Evolutionary conservation across 2,113 vertebrate genomes (phyloP).

Genomic region (Ardeotis arabs): DNA sequence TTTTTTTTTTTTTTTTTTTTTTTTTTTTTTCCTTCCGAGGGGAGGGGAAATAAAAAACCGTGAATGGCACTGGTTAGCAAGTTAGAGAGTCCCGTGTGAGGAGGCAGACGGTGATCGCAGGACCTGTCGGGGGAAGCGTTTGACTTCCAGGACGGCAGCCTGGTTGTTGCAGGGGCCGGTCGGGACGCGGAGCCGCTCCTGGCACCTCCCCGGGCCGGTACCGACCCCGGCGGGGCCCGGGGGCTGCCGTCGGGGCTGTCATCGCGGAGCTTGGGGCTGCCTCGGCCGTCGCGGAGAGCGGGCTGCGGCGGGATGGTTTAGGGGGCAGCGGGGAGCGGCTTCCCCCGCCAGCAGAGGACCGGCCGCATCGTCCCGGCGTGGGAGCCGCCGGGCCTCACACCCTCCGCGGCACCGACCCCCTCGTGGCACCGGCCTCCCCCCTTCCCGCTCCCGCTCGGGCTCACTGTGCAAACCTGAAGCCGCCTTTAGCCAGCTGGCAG

Average conservation of each 20-base stretch:
- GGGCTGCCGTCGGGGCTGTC: neutral
- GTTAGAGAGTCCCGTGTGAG: conserved; percentile 22
- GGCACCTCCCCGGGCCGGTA: neutral
- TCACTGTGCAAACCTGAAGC: neutral
- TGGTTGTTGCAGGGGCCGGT: neutral
- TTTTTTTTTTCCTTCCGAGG: fast-evolving
- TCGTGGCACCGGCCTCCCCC: neutral
- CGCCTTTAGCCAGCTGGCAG: neutral
- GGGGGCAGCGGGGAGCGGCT: neutral
- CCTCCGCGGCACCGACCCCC: neutral
- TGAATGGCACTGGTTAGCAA: conserved; percentile 26
- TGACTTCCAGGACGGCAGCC: neutral
- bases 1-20: too few relatives aligned
- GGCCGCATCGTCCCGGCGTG: neutral
- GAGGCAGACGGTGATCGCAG: neutral
- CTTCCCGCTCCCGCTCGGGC: neutral
- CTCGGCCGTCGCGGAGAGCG: neutral
- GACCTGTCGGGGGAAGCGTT: neutral
- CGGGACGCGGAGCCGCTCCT: neutral
- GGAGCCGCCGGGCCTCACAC: neutral
- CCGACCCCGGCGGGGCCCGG: neutral
- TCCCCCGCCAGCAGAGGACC: neutral
- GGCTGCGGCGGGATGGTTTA: neutral
- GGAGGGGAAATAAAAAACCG: conserved; percentile 18
- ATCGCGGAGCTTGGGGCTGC: neutral